These are phyloP conservation scores for Temnothorax curvispinosus DNA, from an alignment of 1,140 invertebrate genomes.

Conservation along the genomic window DNA sequence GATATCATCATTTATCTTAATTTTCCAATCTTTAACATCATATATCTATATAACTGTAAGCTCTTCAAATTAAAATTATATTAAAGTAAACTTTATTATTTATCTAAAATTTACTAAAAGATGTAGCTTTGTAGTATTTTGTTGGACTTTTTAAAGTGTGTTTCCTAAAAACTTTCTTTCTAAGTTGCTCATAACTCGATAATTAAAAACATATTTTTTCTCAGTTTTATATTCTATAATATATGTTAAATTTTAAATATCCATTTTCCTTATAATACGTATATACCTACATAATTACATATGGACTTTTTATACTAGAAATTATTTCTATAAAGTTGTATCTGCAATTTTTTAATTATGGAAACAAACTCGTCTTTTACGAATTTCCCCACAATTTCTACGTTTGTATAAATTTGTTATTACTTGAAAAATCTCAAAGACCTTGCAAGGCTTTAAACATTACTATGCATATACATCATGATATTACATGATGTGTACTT, in stretches of 20 bases:
- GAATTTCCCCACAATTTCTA: background rate
- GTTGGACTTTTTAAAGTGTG: background rate
- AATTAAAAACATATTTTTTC: background rate
- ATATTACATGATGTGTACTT: background rate
- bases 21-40: background rate
- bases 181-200: background rate
- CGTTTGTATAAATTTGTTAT: background rate
- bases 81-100: background rate
- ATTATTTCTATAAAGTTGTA: background rate
- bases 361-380: background rate
- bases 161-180: background rate
- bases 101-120: conserved; percentile 13
- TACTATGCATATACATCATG: background rate
- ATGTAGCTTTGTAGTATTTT: background rate
- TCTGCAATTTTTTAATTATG: background rate
- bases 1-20: background rate
- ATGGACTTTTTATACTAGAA: background rate
- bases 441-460: background rate
- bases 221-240: background rate
- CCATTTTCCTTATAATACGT: background rate
- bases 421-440: background rate
- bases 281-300: background rate
- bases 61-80: background rate
- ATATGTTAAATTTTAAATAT: background rate
- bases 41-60: background rate